Percentiles rank a stretch among this genome's conserved stretches.
These are phyloP conservation scores for Oenanthe melanoleuca DNA, from an alignment of 2,113 vertebrate species.

Conservation along the genomic window DNA sequence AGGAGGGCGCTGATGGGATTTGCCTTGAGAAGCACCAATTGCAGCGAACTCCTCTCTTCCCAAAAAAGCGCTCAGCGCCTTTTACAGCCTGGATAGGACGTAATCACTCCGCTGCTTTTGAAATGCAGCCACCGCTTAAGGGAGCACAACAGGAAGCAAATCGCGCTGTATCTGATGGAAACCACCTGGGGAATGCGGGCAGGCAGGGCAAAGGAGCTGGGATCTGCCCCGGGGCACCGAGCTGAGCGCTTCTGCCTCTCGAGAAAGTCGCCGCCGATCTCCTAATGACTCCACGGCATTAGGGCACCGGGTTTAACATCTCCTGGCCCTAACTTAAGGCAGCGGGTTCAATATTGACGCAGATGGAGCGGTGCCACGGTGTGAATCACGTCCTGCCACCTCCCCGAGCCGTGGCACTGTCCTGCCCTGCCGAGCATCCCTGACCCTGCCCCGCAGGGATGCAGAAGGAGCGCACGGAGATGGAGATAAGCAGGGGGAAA, in stretches of 20 bases:
- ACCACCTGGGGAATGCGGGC: conserved; percentile 45
- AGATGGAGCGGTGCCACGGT: neutral
- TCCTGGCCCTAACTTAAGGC: conserved; percentile 16
- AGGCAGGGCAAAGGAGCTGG: neutral
- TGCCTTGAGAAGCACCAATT: neutral
- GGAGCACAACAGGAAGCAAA: conserved; percentile 59
- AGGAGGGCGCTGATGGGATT: neutral
- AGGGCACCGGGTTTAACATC: conserved; percentile 5
- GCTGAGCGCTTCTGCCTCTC: conserved; percentile 27
- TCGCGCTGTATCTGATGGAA: conserved; percentile 41
- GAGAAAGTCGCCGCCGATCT: conserved; percentile 30
- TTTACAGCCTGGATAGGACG: neutral
- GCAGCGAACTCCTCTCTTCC: neutral
- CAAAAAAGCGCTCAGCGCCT: neutral
- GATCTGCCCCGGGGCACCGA: conserved; percentile 15
- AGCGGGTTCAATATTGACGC: conserved; percentile 23
- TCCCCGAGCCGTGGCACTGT: neutral
- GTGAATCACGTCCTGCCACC: conserved; percentile 50
- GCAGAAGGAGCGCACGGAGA: conserved; percentile 43
- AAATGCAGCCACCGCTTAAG: conserved; percentile 57
- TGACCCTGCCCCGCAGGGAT: conserved; percentile 38
- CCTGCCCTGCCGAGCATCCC: neutral
- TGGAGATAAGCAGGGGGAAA: conserved; percentile 64
- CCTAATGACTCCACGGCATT: neutral
- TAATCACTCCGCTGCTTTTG: conserved; percentile 30